A percentile compares a stretch with the other conserved stretches of the same genome.
Conservation (phyloP, 2,888 invertebrate species). For the Thera obeliscata region DNA sequence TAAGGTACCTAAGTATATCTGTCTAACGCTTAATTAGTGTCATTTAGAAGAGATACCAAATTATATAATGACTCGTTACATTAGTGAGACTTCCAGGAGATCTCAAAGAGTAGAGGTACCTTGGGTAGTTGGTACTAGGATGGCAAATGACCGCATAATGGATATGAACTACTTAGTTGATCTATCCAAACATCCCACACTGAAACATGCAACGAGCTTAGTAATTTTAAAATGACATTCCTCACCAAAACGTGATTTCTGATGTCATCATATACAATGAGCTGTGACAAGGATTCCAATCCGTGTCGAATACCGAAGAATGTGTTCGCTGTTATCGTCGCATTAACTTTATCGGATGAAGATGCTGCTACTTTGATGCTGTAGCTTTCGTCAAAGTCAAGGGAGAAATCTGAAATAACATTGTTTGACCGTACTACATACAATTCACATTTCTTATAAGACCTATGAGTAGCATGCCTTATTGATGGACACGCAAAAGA, state of each 20-base stretch:
- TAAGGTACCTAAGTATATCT: background rate
- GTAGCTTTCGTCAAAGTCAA: slow-evolving; percentile 86
- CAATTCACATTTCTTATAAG: background rate
- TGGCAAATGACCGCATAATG: background rate
- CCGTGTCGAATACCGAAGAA: slow-evolving; percentile 89
- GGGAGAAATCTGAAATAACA: slow-evolving; percentile 69
- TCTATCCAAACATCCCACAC: background rate
- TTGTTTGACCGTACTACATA: background rate
- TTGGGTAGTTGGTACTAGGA: background rate
- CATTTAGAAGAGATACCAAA: background rate
- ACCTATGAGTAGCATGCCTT: too few species aligned
- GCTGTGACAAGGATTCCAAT: slow-evolving; percentile 87
- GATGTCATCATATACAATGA: slow-evolving; percentile 88
- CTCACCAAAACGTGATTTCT: slow-evolving; percentile 82
- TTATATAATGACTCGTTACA: background rate
- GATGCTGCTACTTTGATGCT: slow-evolving; percentile 67
- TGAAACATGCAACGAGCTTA: background rate
- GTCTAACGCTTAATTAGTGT: background rate
- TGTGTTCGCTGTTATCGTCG: slow-evolving; percentile 81
- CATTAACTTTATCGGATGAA: slow-evolving; percentile 78
- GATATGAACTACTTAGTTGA: background rate
- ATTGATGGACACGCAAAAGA: too few species aligned
- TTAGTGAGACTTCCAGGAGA: background rate
- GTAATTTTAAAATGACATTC: background rate
- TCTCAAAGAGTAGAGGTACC: background rate